A percentile compares a stretch with the other conserved stretches of the same genome.
phyloP scores from a whole-genome alignment of 2,797 vertebrate genomes.

The Limnodromus scolopaceus region DNA sequence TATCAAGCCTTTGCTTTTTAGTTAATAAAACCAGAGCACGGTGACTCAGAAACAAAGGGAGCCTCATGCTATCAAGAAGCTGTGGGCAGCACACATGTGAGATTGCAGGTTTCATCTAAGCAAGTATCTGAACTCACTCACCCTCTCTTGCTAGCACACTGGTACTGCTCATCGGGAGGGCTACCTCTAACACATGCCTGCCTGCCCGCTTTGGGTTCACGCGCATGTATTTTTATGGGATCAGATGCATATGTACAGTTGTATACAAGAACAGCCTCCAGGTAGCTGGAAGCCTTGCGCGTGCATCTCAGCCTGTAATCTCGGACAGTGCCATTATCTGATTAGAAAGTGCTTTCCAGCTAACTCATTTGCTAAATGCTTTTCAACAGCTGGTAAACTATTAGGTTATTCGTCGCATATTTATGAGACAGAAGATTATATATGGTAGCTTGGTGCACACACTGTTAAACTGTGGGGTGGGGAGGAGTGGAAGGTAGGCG shows the following conservation, averaged over 20 bases:
- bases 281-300: background rate
- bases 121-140: background rate
- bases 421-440: conserved; percentile 1
- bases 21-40: background rate
- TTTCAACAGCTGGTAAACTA: conserved; percentile 43
- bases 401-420: conserved; percentile 11
- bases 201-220: background rate
- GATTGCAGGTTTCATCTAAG: background rate
- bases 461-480: background rate
- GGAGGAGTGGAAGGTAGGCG: background rate
- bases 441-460: background rate
- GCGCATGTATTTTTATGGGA: background rate
- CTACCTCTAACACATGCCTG: background rate
- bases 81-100: background rate
- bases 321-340: background rate
- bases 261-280: background rate
- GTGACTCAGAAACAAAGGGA: background rate
- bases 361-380: conserved; percentile 55
- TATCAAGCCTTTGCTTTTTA: background rate
- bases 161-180: background rate
- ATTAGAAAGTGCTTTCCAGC: conserved; percentile 21
- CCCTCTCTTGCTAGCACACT: background rate
- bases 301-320: background rate
- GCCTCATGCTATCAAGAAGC: background rate
- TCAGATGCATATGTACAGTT: background rate